A percentile compares a stretch with the other conserved stretches of the same genome.
Conservation (phyloP, 2,113 vertebrate species). For the Python bivittatus region DNA sequence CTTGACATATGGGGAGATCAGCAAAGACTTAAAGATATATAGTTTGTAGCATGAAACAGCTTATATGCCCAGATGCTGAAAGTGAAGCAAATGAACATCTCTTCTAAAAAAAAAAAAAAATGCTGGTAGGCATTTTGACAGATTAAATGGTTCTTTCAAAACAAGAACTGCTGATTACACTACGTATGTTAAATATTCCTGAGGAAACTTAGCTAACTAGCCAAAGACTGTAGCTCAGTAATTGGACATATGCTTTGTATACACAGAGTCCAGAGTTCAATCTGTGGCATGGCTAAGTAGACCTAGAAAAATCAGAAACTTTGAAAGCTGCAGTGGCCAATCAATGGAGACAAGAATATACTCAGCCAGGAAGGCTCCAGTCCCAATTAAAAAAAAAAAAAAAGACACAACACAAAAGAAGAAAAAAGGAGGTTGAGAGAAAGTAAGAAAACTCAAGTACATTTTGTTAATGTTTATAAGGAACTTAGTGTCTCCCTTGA, state of each 20-base stretch:
- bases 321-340: background rate
- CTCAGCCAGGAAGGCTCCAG: background rate
- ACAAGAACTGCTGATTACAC: background rate
- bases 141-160: background rate
- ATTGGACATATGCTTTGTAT: background rate
- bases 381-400: background rate
- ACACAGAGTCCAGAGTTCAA: background rate
- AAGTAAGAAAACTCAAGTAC: background rate
- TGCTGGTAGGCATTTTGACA: background rate
- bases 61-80: conserved; percentile 8
- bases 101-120: background rate
- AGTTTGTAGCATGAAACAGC: conserved; percentile 15
- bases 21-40: conserved; percentile 17
- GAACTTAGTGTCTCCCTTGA: background rate
- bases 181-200: conserved; percentile 4
- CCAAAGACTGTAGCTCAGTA: background rate
- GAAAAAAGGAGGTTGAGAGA: background rate
- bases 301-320: background rate
- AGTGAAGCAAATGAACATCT: conserved; percentile 10
- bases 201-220: background rate
- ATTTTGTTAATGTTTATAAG: background rate
- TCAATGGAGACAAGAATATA: background rate
- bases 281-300: background rate
- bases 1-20: conserved; percentile 16
- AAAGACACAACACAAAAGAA: background rate